A percentile compares a stretch with the other conserved stretches of the same genome.
Evolutionary conservation across 2,888 invertebrate species (phyloP).

Genomic region (Synanthedon vespiformis): DNA sequence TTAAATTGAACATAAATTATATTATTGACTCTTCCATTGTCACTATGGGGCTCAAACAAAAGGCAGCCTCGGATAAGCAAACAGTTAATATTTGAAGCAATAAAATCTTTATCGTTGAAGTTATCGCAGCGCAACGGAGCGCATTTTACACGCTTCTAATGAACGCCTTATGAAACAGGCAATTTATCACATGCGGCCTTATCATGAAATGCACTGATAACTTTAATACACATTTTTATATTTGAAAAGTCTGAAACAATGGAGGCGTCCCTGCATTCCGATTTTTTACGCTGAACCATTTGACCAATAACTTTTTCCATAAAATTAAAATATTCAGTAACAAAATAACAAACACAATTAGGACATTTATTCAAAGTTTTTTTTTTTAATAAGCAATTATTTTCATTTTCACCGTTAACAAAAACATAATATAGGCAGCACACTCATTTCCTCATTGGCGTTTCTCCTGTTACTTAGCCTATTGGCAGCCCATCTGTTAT

Average conservation of each 20-base stretch:
- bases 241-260: constrained; percentile 1
- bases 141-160: constrained; percentile 67
- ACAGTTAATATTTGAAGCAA: constrained; percentile 65
- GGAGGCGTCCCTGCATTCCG: not conserved
- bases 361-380: no score
- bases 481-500: no score
- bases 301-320: no score
- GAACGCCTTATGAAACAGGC: constrained; percentile 69
- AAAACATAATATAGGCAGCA: not conserved
- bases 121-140: constrained; percentile 65
- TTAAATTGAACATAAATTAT: constrained; percentile 1
- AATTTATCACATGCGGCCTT: constrained; percentile 66
- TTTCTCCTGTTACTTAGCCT: no score
- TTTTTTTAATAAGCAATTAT: no score
- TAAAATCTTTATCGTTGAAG: constrained; percentile 58
- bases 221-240: constrained; percentile 26
- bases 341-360: no score
- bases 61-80: constrained; percentile 42
- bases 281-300: no score
- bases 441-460: constrained; percentile 8
- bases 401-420: no score
- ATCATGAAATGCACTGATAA: constrained; percentile 59
- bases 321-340: no score
- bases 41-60: constrained; percentile 25
- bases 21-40: constrained; percentile 19